A percentile compares a stretch with the other conserved stretches of the same genome.
phyloP scores from a whole-genome alignment of 2,888 invertebrate genomes.

The Caenorhabditis macrosperma region DNA sequence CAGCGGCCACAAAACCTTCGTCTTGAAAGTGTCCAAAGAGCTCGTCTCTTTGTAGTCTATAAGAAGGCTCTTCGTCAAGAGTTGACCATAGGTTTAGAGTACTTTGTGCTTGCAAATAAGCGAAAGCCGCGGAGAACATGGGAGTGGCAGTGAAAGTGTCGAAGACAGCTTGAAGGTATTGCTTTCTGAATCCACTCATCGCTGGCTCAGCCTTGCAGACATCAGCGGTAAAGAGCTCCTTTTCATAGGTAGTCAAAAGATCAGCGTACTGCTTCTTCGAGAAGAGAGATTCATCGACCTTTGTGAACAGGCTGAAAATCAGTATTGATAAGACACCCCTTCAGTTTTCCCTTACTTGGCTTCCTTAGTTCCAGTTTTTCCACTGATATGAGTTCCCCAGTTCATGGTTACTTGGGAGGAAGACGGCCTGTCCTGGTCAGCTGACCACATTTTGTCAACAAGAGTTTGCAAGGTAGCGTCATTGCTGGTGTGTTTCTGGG shows the following conservation, averaged over 20 bases:
- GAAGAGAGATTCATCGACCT: conserved; percentile 75
- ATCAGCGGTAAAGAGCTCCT: conserved; percentile 72
- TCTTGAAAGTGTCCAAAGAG: conserved; percentile 66
- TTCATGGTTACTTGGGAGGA: conserved; percentile 68
- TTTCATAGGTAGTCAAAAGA: conserved; percentile 72
- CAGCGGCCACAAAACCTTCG: conserved; percentile 69
- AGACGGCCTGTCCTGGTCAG: conserved; percentile 73
- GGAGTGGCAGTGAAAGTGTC: conserved; percentile 72
- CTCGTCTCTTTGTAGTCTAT: conserved; percentile 63
- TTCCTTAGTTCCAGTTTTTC: conserved; percentile 60
- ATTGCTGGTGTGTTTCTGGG: conserved; percentile 48
- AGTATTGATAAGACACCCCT: not conserved
- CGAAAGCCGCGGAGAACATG: conserved; percentile 73
- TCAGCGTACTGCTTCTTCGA: conserved; percentile 72
- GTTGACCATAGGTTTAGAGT: not conserved
- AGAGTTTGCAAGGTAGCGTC: conserved; percentile 66
- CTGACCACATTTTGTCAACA: conserved; percentile 72
- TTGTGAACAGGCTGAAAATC: conserved; percentile 70
- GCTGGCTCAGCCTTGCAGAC: conserved; percentile 74
- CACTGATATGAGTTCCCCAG: conserved; percentile 72
- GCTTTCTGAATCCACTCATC: conserved; percentile 70
- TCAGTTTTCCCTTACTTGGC: conserved; percentile 35
- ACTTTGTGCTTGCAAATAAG: conserved; percentile 70
- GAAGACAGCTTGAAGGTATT: conserved; percentile 68
- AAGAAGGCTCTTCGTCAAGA: conserved; percentile 2